phyloP scores from a whole-genome alignment of 2,888 invertebrate genomes.

The Melieria omissa region DNA sequence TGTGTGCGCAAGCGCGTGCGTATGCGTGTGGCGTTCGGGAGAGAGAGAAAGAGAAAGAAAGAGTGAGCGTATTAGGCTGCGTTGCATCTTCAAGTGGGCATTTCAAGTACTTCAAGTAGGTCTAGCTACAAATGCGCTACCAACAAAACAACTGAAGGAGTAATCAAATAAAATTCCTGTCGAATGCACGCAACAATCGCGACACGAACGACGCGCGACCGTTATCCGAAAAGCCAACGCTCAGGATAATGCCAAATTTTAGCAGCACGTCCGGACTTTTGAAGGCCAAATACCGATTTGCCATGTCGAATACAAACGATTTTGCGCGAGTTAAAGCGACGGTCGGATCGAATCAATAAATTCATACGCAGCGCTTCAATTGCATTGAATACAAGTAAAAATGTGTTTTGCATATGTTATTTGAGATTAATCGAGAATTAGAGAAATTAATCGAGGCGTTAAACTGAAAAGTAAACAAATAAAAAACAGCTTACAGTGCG shows the following conservation, averaged over 20 bases:
- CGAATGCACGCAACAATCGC: constrained; percentile 1
- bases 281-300: no score
- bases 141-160: constrained; percentile 22
- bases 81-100: constrained; percentile 12
- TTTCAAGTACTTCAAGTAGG: no score
- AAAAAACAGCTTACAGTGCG: not conserved
- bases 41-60: constrained; percentile 31
- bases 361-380: no score
- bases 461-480: not conserved
- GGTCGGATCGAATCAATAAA: no score
- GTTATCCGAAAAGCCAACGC: no score
- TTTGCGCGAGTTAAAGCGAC: no score
- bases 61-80: constrained; percentile 20
- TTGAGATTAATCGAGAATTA: not conserved
- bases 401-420: constrained; percentile 43
- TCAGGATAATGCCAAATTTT: no score
- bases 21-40: constrained; percentile 27
- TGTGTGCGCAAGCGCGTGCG: constrained; percentile 14
- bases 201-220: not conserved
- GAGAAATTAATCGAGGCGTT: not conserved
- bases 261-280: no score
- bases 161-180: constrained; percentile 35
- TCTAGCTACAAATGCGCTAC: no score
- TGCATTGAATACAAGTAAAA: constrained; percentile 39
- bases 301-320: no score